These are phyloP conservation scores for Drosophila pegasa DNA, from an alignment of 2,888 invertebrate species.

Conservation along the genomic window DNA sequence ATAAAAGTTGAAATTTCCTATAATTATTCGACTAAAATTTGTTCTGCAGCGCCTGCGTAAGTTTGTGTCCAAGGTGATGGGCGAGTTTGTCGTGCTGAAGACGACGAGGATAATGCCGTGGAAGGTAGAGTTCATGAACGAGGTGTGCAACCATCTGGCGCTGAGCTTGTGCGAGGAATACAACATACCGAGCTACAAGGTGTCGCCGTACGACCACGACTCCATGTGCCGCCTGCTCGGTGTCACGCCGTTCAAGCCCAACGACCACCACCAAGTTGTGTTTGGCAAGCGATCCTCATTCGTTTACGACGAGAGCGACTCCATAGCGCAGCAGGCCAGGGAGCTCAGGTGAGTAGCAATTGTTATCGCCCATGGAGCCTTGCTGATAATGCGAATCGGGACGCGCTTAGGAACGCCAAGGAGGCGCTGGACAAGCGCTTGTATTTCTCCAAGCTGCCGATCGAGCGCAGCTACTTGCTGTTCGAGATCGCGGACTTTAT, in stretches of 20 bases:
- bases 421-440: slow-evolving; percentile 54
- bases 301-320: slow-evolving; percentile 10
- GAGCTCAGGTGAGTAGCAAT: slow-evolving; percentile 36
- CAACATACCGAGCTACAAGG: slow-evolving; percentile 36
- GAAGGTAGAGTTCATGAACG: slow-evolving; percentile 69
- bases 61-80: slow-evolving; percentile 64
- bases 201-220: slow-evolving; percentile 56
- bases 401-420: slow-evolving; percentile 1
- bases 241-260: slow-evolving; percentile 32
- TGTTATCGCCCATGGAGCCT: too few relatives aligned
- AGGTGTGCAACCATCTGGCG: slow-evolving; percentile 72
- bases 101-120: slow-evolving; percentile 70
- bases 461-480: slow-evolving; percentile 65
- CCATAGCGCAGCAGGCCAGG: slow-evolving; percentile 17
- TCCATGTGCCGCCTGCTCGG: slow-evolving; percentile 57
- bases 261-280: slow-evolving; percentile 24
- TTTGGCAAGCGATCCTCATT: slow-evolving; percentile 56
- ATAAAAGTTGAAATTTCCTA: too few relatives aligned
- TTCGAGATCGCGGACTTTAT: slow-evolving; percentile 67
- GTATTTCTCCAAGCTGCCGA: slow-evolving; percentile 53
- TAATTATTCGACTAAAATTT: not conserved
- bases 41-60: slow-evolving; percentile 46
- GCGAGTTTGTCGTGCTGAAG: slow-evolving; percentile 62
- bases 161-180: slow-evolving; percentile 57
- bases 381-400: not conserved